phyloP scores from a whole-genome alignment of 1,140 invertebrate genomes.

The Eupristina koningsbergeri region DNA sequence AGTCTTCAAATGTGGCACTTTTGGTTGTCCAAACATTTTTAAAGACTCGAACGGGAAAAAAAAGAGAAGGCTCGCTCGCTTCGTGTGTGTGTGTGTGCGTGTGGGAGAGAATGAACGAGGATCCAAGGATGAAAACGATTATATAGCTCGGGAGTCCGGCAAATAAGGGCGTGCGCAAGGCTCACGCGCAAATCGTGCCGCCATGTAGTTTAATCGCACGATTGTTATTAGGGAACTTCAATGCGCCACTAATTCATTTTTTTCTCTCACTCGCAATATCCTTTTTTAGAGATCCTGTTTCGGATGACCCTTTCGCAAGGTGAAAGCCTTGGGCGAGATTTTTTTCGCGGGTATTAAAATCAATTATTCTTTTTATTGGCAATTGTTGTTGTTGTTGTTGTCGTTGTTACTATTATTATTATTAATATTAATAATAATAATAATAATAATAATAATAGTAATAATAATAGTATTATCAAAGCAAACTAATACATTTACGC shows the following conservation, averaged over 20 bases:
- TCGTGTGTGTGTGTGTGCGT: too few species aligned
- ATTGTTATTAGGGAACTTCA: constrained; percentile 41
- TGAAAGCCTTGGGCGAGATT: constrained; percentile 14
- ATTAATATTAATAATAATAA: too few species aligned
- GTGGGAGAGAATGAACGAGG: too few species aligned
- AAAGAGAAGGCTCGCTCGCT: too few species aligned
- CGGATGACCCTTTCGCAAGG: constrained; percentile 27
- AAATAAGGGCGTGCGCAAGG: constrained; percentile 43
- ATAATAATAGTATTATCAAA: too few species aligned
- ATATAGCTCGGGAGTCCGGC: constrained; percentile 5
- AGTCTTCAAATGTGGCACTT: constrained; percentile 13
- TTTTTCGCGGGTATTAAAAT: constrained; percentile 25
- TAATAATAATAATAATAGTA: too few species aligned
- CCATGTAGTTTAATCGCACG: not conserved
- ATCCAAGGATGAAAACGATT: constrained; percentile 39
- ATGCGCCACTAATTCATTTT: constrained; percentile 28
- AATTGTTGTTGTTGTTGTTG: too few species aligned
- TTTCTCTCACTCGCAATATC: not conserved
- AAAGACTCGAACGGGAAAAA: not conserved
- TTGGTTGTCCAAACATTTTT: constrained; percentile 33
- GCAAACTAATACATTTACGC: too few species aligned
- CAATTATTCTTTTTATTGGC: too few species aligned
- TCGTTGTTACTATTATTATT: too few species aligned
- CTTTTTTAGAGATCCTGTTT: constrained; percentile 48
- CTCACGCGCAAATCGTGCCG: constrained; percentile 17